phyloP scores from a whole-genome alignment of 2,888 invertebrate genomes.

The Strigamia crassipes region DNA sequence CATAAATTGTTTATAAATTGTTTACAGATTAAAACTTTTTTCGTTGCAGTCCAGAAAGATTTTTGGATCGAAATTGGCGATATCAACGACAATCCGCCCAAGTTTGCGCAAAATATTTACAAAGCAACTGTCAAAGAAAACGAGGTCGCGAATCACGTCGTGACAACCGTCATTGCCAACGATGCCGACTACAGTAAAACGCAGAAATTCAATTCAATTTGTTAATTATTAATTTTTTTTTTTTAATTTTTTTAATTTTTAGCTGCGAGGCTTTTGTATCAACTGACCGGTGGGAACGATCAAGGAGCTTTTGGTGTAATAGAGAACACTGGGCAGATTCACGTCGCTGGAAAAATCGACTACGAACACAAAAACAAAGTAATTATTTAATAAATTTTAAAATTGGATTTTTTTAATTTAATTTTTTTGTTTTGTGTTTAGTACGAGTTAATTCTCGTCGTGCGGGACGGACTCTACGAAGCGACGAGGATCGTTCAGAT shows the following conservation, averaged over 20 bases:
- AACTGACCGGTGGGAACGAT: slow-evolving; percentile 83
- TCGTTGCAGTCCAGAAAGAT: slow-evolving; percentile 71
- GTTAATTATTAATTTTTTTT: no score
- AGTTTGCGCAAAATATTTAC: slow-evolving; percentile 74
- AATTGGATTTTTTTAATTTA: slow-evolving; percentile 39
- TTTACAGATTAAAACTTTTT: no score
- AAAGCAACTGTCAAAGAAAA: slow-evolving; percentile 68
- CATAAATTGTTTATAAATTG: background rate
- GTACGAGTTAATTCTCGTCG: slow-evolving; percentile 80
- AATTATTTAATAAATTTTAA: background rate
- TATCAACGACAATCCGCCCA: slow-evolving; percentile 93
- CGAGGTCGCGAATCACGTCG: slow-evolving; percentile 78
- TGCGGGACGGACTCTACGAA: slow-evolving; percentile 81
- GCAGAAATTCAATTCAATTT: no score
- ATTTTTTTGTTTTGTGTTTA: slow-evolving; percentile 58
- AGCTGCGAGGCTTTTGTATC: slow-evolving; percentile 83
- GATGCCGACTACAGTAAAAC: slow-evolving; percentile 85
- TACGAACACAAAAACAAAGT: slow-evolving; percentile 74
- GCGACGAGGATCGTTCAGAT: slow-evolving; percentile 83
- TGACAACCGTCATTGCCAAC: slow-evolving; percentile 83
- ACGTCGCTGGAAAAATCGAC: slow-evolving; percentile 94
- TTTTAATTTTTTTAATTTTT: slow-evolving; percentile 52
- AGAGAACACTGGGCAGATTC: slow-evolving; percentile 78
- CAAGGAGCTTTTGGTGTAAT: slow-evolving; percentile 81
- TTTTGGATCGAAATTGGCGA: slow-evolving; percentile 92